Evolutionary conservation across 2,888 invertebrate genomes (phyloP), one percentile per base, ranked within the genome.

Genomic region (Carcina quercana): DNA sequence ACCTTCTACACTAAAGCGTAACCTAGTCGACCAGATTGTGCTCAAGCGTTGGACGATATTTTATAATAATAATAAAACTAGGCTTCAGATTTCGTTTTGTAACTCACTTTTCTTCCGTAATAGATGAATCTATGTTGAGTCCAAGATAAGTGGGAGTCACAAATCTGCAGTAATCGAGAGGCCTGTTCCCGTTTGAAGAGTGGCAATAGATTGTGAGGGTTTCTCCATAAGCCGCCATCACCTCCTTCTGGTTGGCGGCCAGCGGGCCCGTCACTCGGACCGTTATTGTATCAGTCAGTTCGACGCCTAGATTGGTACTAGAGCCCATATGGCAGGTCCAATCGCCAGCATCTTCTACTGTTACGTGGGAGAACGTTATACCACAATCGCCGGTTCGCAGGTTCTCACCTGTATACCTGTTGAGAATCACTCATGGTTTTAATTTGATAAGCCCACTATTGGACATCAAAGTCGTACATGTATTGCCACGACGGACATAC

Each of bases 321-420:
- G 69, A 67, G 0, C 85, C 86, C 78, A 85, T 83, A 36, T 85
- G 80, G 34, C 86, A 86, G 1, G 59, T 64, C 86, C 86, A 86
- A 13, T 41, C 38, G 0, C 86, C 86, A 2, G 53, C 55, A 19
- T 85, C 80, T 1, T 56, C 47, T 5, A 37, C 35, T 2, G 49
- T 46, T 1, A 67, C 70, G 2, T 65, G 55, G 1, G 47, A 40
- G 36, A 86, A 74, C 0, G 69, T 80, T 5, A 86, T 73, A 1
- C 70, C 76, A 45, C 86, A 86, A 24, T 80, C 70, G 1, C 86
- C 86, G 1, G 56, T 53, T 34, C 68, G 64, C 1, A 84, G 62
- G 37, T 69, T 69, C 40, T 71, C 65, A 1, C 79, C 79, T 1
- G 70, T 47, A 32, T 82, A 85, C 78, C 85, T 85, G 37, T 32